Conservation (phyloP, 2,888 invertebrate genomes). For the Tenodera sinensis region DNA sequence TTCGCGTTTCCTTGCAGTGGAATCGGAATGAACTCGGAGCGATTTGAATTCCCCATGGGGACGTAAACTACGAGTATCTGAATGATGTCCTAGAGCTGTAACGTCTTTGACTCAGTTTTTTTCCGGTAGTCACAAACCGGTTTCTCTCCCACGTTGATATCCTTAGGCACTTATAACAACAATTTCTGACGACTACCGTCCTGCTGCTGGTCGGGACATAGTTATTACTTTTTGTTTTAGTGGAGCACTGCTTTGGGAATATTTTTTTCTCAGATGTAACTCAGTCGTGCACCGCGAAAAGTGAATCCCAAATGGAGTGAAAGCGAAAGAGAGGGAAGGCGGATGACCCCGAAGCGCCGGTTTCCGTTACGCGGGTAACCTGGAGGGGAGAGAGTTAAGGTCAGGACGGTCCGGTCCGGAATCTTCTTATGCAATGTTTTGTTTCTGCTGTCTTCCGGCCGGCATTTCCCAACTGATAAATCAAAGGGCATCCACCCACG, state of each 20-base stretch:
- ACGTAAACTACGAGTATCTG: background rate
- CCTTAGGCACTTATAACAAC: background rate
- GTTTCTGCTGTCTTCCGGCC: background rate
- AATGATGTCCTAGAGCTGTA: background rate
- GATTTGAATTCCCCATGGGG: too few species aligned
- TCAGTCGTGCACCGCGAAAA: background rate
- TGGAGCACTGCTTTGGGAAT: background rate
- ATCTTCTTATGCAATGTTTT: background rate
- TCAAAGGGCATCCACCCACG: background rate
- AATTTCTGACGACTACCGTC: background rate
- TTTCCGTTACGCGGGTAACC: background rate
- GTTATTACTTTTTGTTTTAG: background rate
- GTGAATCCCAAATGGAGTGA: background rate
- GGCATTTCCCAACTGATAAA: background rate
- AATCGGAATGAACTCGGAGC: too few species aligned
- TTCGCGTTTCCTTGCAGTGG: too few species aligned
- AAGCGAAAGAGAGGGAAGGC: background rate
- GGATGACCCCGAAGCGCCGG: background rate
- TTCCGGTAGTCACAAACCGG: background rate
- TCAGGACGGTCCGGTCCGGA: background rate
- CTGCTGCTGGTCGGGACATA: background rate
- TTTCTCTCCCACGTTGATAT: background rate
- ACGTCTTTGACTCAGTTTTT: background rate
- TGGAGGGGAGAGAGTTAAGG: background rate
- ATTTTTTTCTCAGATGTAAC: background rate